These are phyloP conservation scores for Ctenoplectra terminalis DNA, from an alignment of 1,140 invertebrate species.

Conservation along the genomic window DNA sequence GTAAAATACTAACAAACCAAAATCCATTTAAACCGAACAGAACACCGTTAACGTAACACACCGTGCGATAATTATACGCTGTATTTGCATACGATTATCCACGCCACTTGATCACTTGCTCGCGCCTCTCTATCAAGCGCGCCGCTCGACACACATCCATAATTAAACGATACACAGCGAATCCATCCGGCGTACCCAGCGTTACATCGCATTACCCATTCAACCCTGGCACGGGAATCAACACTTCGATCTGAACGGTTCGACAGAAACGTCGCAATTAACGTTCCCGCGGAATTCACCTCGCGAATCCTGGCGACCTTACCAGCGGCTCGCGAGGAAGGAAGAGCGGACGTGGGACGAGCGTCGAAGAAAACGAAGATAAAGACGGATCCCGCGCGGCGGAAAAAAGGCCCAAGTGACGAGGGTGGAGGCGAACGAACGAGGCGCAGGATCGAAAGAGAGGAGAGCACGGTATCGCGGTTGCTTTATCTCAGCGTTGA, in stretches of 20 bases:
- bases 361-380: slow-evolving; percentile 35
- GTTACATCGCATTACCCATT: not conserved
- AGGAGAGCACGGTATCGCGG: slow-evolving; percentile 70
- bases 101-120: too few relatives aligned
- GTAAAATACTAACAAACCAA: too few relatives aligned
- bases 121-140: too few relatives aligned
- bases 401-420: slow-evolving; percentile 55
- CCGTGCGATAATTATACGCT: too few relatives aligned
- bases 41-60: too few relatives aligned
- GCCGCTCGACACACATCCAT: not conserved
- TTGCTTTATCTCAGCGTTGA: slow-evolving; percentile 73
- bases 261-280: not conserved
- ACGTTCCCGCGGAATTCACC: not conserved
- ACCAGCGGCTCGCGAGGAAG: too few relatives aligned
- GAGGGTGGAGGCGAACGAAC: slow-evolving; percentile 59
- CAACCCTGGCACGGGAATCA: not conserved
- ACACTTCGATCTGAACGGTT: not conserved
- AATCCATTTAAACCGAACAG: too few relatives aligned
- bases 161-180: not conserved
- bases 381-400: not conserved
- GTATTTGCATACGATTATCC: too few relatives aligned
- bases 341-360: not conserved
- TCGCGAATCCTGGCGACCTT: too few relatives aligned
- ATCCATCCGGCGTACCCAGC: too few relatives aligned
- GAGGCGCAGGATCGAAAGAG: not conserved